Evolutionary conservation across 2,888 invertebrate species (phyloP), one percentile per base, ranked within the genome.

Genomic region (Arenicola marina): DNA sequence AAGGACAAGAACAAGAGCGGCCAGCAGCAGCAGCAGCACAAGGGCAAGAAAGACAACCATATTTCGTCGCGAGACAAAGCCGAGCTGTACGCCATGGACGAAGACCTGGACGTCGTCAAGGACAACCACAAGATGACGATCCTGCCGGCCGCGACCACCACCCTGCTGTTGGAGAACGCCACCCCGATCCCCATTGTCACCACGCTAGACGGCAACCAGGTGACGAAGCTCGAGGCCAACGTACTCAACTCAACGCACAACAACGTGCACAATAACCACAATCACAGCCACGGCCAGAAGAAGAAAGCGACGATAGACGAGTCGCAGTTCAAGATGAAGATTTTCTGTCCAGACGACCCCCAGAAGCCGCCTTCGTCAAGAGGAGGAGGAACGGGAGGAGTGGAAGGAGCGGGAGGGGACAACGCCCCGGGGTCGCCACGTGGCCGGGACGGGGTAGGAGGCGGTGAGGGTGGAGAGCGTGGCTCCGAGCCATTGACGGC

Each of bases 291-390:
- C 18, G 7, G 7, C 18, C 11, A 48, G 48, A 48, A 48, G 26
- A n/a, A n/a, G n/a, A n/a, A n/a, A n/a, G n/a, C n/a, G n/a, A n/a
- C n/a, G n/a, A 18, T 24, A 28, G 48, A 55, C 45, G 11, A n/a
- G 7, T 46, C 51, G 18, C 56, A 62, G 57, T 62, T 62, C 51
- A 34, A 62, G 32, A 62, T 62, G 62, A 62, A 62, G 44, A 51
- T 62, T 3, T 62, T 57, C 33, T 15, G n/a, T n/a, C n/a, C n/a
- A n/a, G n/a, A n/a, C n/a, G n/a, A n/a, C n/a, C n/a, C n/a, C n/a
- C n/a, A n/a, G n/a, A n/a, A n/a, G n/a, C n/a, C n/a, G n/a, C n/a
- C n/a, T n/a, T n/a, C n/a, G n/a, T n/a, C n/a, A n/a, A n/a, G n/a
- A n/a, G n/a, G n/a, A n/a, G n/a, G n/a, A n/a, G n/a, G n/a, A n/a